Base-by-base conservation (phyloP, 2,113 vertebrate genomes). In the Stomatorhinus ivindoensis region DNA sequence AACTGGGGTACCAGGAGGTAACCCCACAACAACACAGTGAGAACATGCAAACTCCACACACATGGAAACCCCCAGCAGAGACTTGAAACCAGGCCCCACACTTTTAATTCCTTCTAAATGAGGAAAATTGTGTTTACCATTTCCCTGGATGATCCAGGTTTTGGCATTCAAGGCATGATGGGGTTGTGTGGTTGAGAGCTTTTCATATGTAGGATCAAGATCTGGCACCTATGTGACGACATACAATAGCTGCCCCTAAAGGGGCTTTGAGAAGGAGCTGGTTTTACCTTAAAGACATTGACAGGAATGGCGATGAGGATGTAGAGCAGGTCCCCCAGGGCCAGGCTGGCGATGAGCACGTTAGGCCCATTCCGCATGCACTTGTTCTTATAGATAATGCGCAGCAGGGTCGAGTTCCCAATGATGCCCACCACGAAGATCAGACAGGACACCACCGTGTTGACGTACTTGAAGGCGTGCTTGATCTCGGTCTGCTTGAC, bases 351-450 rank as follows among this genome's bases (percentile, higher is more conserved):
- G 0, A 98, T 98, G 82, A 98, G 95, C 9, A 98, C 96, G 0
- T 98, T 98, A 1, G 97, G 97, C 10, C 97, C 97, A 0, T 98
- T 98, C 91, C 97, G 96, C 97, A 98, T 98, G 88, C 97, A 97
- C 94, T 98, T 98, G 94, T 98, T 98, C 93, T 97, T 97, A 92
- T 98, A 98, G 88, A 98, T 98, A 93, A 98, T 98, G 92, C 96
- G 94, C 86, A 98, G 95, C 88, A 98, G 95, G 0, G 97, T 97
- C 0, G 97, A 96, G 93, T 98, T 98, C 35, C 97, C 97, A 0
- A 97, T 94, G 93, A 98, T 97, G 0, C 97, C 97, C 50, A 98
- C 96, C 0, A 97, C 87, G 87, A 98, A 98, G 92, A 98, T 98
- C 87, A 96, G 89, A 91, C 97, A 98, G 92, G 97, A 98, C 88